phyloP scores from a whole-genome alignment of 2,888 invertebrate species.

The Ramazzottius varieornatus region DNA sequence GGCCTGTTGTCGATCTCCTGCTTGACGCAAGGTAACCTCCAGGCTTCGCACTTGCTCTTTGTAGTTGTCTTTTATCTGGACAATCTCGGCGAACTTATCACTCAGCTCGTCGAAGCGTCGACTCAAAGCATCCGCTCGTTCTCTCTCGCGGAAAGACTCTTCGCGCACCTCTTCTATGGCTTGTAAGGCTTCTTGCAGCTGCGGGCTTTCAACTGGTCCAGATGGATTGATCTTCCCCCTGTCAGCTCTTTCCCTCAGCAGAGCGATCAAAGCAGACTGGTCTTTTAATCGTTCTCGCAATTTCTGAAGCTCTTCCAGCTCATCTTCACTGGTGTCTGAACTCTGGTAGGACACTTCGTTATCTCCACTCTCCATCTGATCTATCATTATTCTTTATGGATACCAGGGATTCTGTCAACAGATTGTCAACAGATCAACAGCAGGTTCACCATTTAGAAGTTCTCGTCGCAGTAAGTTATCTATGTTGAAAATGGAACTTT shows the following conservation, averaged over 20 bases:
- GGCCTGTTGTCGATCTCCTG: not conserved
- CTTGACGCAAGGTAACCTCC: not conserved
- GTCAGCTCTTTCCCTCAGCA: not conserved
- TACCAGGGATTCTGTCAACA: too few relatives aligned
- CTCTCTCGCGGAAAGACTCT: not conserved
- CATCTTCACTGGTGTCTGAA: too few relatives aligned
- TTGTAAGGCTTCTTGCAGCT: not conserved
- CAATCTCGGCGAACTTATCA: not conserved
- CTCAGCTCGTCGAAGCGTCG: not conserved
- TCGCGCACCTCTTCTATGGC: not conserved
- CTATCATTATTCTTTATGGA: too few relatives aligned
- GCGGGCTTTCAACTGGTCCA: not conserved
- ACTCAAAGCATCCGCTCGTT: not conserved
- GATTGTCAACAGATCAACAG: too few relatives aligned
- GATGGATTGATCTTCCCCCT: not conserved
- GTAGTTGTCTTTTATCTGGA: not conserved
- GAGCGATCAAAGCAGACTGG: not conserved
- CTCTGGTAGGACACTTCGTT: too few relatives aligned
- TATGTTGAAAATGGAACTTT: too few relatives aligned
- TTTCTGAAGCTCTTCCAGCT: not conserved
- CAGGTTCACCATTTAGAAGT: too few relatives aligned
- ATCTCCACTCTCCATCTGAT: too few relatives aligned
- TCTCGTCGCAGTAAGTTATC: too few relatives aligned
- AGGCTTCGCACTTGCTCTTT: not conserved
- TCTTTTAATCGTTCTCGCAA: not conserved